Percentiles rank a stretch among this genome's conserved stretches.
Conservation (phyloP, 1,140 invertebrate genomes). For the Neuroterus valhalla region DNA sequence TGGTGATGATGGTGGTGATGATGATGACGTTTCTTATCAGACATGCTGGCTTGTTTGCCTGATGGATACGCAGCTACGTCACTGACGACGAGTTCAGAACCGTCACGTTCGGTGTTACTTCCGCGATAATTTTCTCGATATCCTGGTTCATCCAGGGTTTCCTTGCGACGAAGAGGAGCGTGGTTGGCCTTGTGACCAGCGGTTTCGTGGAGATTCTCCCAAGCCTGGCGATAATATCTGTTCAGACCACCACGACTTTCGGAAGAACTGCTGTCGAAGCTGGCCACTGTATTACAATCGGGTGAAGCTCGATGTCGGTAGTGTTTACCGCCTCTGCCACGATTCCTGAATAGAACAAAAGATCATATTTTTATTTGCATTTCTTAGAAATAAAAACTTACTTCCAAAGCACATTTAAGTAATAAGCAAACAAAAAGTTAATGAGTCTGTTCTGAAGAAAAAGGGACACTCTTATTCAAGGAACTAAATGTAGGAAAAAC, state of each 20-base stretch:
- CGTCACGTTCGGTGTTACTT: constrained; percentile 82
- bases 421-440: too few relatives aligned
- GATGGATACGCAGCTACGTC: constrained; percentile 79
- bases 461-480: too few relatives aligned
- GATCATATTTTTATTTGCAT: constrained; percentile 40
- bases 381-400: background rate
- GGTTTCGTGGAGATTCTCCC: constrained; percentile 93
- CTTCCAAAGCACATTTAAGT: too few relatives aligned
- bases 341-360: constrained; percentile 77
- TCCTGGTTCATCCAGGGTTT: constrained; percentile 82
- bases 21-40: constrained; percentile 84
- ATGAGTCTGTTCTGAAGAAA: too few relatives aligned
- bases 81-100: constrained; percentile 87
- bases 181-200: constrained; percentile 79
- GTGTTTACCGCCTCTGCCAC: constrained; percentile 83
- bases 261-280: constrained; percentile 89
- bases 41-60: constrained; percentile 71
- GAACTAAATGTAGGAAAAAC: too few relatives aligned
- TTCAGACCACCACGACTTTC: constrained; percentile 88
- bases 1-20: constrained; percentile 91
- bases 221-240: constrained; percentile 90
- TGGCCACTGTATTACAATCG: constrained; percentile 91
- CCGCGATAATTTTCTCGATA: constrained; percentile 73
- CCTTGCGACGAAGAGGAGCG: constrained; percentile 79
- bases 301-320: constrained; percentile 90